Base-by-base conservation (phyloP, 1,140 invertebrate species). In the Leguminivora glycinivorella region DNA sequence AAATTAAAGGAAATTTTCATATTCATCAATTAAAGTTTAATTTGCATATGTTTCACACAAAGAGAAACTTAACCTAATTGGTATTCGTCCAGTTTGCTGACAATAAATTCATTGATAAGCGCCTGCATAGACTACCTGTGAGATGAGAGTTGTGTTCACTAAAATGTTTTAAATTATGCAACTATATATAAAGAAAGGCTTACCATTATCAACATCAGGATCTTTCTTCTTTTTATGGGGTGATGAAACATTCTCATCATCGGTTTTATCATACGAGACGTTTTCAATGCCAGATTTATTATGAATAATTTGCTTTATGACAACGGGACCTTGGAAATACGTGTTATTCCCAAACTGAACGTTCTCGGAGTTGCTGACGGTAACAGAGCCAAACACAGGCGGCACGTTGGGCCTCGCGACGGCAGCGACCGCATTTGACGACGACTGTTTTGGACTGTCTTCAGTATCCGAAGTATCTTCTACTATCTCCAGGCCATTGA, bases 341-440 rank as follows among this genome's bases (percentile, higher is more conserved):
- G 87, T 91, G 52, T 87, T 85, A 56, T 91, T 85, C 5, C 89
- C 89, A 72, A 91, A 88, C 22, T 86, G 83, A 12, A 89, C 81
- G 77, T 91, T 84, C 29, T 89, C 84, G 24, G 86, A 89, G 66
- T 88, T 79, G 47, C 70, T 70, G 12, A 90, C 80, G 12, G 76
- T 67, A 1, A 90, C 82, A 70, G 70, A 82, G 66, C 81, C 83
- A 58, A 82, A 81, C 2, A 80, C 70, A 17, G 86, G 83, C 12
- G 74, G 69, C 24, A 70, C 69, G 2, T 72, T 70, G 10, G 78
- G 74, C 26, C 81, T 81, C 3, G 85, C 77, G n/a, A 85, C 9
- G 19, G 56, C 73, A 1, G 77, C 68, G 52, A 80, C 29, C 40
- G 68, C 58, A 56, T 70, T 78, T n/a, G 70, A n/a, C 12, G 76